Percentiles rank a stretch among this genome's conserved stretches.
These are phyloP conservation scores for Sminthurinus signatus DNA, from an alignment of 1,140 invertebrate species.

Conservation along the genomic window DNA sequence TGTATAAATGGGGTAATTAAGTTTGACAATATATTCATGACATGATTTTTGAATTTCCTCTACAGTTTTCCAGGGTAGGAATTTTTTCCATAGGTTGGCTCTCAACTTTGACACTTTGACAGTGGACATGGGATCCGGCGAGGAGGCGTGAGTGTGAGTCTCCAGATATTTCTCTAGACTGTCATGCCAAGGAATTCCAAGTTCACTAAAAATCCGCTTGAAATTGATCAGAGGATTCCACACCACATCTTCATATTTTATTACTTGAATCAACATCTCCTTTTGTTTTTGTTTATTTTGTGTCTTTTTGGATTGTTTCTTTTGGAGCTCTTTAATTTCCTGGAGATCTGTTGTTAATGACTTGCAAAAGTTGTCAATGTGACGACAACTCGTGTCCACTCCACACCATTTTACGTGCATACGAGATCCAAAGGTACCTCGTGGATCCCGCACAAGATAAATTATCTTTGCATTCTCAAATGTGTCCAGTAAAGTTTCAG, in stretches of 20 bases:
- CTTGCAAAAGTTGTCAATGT: background rate
- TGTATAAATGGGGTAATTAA: too few species aligned
- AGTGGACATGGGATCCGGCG: background rate
- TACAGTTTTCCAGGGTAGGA: too few species aligned
- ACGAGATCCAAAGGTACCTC: background rate
- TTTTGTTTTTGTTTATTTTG: background rate
- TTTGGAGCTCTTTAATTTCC: background rate
- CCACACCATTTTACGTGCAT: background rate
- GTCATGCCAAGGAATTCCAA: background rate
- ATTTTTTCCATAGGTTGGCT: too few species aligned
- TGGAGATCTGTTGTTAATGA: background rate
- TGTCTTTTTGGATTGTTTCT: background rate
- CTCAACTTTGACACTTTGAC: background rate
- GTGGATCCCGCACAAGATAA: slow-evolving; percentile 5
- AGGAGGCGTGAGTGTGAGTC: background rate
- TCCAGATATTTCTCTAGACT: background rate
- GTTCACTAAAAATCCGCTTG: background rate
- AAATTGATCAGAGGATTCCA: slow-evolving; percentile 1
- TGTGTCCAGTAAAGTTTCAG: background rate
- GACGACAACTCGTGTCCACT: background rate
- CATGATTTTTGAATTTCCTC: too few species aligned
- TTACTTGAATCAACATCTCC: background rate
- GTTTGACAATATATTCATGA: too few species aligned
- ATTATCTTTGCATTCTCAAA: background rate
- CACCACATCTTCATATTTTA: slow-evolving; percentile 12